A percentile compares a stretch with the other conserved stretches of the same genome.
phyloP scores from a whole-genome alignment of 2,113 vertebrate genomes.

The Grallaria varia region DNA sequence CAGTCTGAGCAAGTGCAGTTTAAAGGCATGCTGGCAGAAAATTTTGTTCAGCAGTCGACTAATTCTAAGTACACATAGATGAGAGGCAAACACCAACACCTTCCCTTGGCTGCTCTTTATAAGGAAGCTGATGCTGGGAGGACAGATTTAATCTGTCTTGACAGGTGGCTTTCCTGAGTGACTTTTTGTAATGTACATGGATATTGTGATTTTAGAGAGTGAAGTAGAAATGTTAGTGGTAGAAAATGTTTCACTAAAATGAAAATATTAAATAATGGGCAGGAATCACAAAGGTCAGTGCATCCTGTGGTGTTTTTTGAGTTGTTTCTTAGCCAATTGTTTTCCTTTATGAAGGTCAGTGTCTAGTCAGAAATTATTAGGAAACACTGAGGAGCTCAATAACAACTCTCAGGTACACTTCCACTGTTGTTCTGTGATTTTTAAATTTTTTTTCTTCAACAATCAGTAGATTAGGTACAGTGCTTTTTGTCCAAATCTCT shows the following conservation, averaged over 20 bases:
- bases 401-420: not conserved
- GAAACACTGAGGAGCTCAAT: not conserved
- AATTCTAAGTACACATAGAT: not conserved
- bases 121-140: not conserved
- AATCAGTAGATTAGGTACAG: not conserved
- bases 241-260: not conserved
- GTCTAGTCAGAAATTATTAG: not conserved
- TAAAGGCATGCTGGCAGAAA: not conserved
- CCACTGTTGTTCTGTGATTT: not conserved
- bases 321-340: not conserved
- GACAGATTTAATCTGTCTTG: not conserved
- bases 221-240: not conserved
- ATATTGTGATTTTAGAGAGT: not conserved
- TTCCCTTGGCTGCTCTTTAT: not conserved
- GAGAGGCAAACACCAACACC: not conserved
- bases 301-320: not conserved
- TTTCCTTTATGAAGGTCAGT: not conserved
- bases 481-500: not conserved
- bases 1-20: not conserved
- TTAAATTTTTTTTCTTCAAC: not conserved
- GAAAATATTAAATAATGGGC: not conserved
- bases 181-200: not conserved
- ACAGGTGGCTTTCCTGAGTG: not conserved
- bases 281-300: not conserved
- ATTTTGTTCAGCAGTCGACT: not conserved